phyloP scores from a whole-genome alignment of 2,797 vertebrate genomes.

The Chaenodraco wilsoni region DNA sequence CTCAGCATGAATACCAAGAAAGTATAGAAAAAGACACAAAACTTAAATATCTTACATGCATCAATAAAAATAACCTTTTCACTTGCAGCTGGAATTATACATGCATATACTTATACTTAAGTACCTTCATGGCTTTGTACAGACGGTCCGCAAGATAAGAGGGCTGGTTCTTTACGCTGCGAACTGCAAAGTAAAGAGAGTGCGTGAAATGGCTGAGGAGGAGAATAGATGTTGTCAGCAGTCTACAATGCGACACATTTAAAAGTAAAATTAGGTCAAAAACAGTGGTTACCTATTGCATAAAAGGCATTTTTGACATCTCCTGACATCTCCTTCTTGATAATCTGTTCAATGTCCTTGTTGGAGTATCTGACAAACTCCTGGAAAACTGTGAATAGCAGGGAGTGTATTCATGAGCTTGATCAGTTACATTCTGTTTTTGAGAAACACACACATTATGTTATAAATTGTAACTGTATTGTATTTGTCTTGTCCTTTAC shows the following conservation, averaged over 20 bases:
- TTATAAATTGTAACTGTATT: neutral
- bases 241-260: neutral
- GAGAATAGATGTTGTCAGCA: conserved; percentile 16
- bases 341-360: conserved; percentile 94
- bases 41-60: conserved; percentile 16
- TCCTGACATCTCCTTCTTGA: conserved; percentile 96
- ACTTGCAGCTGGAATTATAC: conserved; percentile 10
- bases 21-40: conserved; percentile 14
- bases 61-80: conserved; percentile 18
- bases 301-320: conserved; percentile 90
- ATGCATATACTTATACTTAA: neutral
- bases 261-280: conserved; percentile 12
- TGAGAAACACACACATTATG: neutral
- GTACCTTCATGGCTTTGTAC: conserved; percentile 99
- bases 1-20: conserved; percentile 1
- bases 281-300: conserved; percentile 88
- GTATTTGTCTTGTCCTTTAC: conserved; percentile 72
- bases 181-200: conserved; percentile 82
- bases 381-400: conserved; percentile 89
- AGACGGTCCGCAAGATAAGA: conserved; percentile 95
- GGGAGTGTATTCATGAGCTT: neutral
- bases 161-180: conserved; percentile 95
- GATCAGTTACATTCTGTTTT: neutral
- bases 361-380: conserved; percentile 94
- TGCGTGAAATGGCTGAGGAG: conserved; percentile 10